Evolutionary conservation across 2,113 vertebrate species (phyloP), one percentile per base, ranked within the genome.

Genomic region (Recurvirostra avosetta): DNA sequence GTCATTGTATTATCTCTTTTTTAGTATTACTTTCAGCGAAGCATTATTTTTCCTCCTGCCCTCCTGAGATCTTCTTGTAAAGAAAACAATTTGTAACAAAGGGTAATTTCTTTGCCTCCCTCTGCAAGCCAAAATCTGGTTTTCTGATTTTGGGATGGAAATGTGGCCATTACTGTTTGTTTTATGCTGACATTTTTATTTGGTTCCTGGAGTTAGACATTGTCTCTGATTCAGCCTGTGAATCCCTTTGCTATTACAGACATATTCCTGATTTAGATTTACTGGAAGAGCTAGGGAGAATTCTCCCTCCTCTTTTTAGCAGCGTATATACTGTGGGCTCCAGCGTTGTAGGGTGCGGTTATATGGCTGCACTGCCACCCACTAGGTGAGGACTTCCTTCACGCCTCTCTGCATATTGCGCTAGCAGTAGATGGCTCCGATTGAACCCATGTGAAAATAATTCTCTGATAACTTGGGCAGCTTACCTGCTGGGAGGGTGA

Each of bases 261-360:
- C 23, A 4, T 49, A 81, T 17, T 12, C 32, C 36, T 11, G 22
- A 78, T 82, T 52, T 55, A 83, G 47, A 72, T 88, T 73, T 92
- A 61, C 67, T 86, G 23, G 26, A 79, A 80, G 40, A 88, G 16
- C 29, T 87, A 26, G 62, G 68, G 47, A 55, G 55, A 18, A 32
- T 75, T 82, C 38, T 75, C 43, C 11, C 7, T 65, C 27, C 26
- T 83, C 20, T 68, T 65, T 96, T 65, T 63, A 92, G 27, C 67
- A 73, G 43, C 2, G 4, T n/a, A 32, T 29, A 17, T 17, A 49
- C 40, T n/a, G 23, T 43, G 30, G 10, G 11, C n/a, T 66, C 50
- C 72, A 41, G 40, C 2, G 2, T 43, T 79, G 8, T 3, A 15
- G 0, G 1, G 16, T n/a, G 22, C 3, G 1, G 25, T 68, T 76